Conservation (phyloP, 2,797 vertebrate genomes). For the Pelodytes ibericus region DNA sequence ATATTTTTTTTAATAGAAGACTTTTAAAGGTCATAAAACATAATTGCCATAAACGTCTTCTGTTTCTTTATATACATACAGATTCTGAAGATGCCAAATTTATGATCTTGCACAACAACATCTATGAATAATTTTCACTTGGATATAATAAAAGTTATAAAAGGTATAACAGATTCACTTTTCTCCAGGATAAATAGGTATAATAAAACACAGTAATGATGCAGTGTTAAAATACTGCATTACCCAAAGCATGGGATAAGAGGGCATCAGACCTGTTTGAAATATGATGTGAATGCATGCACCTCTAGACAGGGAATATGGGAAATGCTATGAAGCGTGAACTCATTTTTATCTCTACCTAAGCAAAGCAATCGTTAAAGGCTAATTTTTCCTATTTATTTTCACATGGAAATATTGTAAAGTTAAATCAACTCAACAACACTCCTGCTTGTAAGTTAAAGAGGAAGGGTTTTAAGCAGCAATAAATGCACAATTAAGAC, state of each 20-base stretch:
- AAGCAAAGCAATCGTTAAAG: slow-evolving; percentile 49
- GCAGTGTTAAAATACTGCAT: slow-evolving; percentile 46
- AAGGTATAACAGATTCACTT: slow-evolving; percentile 43
- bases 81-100: slow-evolving; percentile 33
- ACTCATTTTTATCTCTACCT: slow-evolving; percentile 48
- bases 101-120: slow-evolving; percentile 36
- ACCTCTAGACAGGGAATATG: slow-evolving; percentile 39
- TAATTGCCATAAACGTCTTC: slow-evolving; percentile 34
- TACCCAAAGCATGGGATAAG: slow-evolving; percentile 50
- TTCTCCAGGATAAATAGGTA: slow-evolving; percentile 47
- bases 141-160: slow-evolving; percentile 45
- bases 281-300: slow-evolving; percentile 46
- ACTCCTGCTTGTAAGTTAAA: slow-evolving; percentile 36
- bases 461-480: slow-evolving; percentile 7
- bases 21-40: slow-evolving; percentile 38
- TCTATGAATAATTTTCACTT: slow-evolving; percentile 48
- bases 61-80: slow-evolving; percentile 26
- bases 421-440: slow-evolving; percentile 47
- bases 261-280: slow-evolving; percentile 46
- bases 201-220: slow-evolving; percentile 52
- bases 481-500: slow-evolving; percentile 37
- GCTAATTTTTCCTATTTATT: slow-evolving; percentile 54
- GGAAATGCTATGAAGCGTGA: slow-evolving; percentile 44
- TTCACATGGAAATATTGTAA: slow-evolving; percentile 36
- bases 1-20: slow-evolving; percentile 24